phyloP scores from a whole-genome alignment of 2,113 vertebrate genomes.

The Vireo altiloquus region DNA sequence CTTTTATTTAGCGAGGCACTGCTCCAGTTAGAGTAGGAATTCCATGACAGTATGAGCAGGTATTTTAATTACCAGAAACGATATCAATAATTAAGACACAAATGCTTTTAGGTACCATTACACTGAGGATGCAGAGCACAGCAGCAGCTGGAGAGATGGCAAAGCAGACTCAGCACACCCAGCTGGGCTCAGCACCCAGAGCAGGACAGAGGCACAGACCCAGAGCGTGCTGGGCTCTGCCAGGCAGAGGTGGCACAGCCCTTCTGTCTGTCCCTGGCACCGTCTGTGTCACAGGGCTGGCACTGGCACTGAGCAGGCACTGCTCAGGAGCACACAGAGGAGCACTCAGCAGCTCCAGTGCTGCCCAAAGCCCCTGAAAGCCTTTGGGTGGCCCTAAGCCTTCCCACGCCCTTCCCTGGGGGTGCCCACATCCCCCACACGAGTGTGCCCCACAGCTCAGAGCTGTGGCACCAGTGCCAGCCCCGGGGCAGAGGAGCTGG shows the following conservation, averaged over 20 bases:
- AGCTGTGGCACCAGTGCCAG: fast-evolving
- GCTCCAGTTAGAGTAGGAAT: neutral
- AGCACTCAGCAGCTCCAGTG: neutral
- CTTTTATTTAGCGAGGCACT: neutral
- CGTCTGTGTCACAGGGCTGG: neutral
- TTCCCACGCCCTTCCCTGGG: fast-evolving
- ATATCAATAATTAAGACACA: neutral
- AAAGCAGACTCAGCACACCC: neutral
- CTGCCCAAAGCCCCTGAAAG: neutral
- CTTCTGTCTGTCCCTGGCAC: neutral
- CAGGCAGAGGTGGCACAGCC: neutral
- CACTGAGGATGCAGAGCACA: neutral
- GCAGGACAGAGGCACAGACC: neutral
- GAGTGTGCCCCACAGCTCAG: fast-evolving
- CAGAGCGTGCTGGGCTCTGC: fast-evolving
- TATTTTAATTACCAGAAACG: neutral
- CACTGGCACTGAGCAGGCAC: too few relatives aligned
- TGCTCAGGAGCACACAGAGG: too few relatives aligned
- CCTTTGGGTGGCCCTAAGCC: neutral
- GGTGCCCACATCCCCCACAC: fast-evolving
- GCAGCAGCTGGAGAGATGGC: neutral
- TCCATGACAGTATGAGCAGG: neutral
- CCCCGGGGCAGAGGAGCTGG: fast-evolving
- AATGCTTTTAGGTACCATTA: neutral
- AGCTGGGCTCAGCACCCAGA: neutral